Conservation (phyloP, 2,113 vertebrate genomes). For the Nettapus auritus region DNA sequence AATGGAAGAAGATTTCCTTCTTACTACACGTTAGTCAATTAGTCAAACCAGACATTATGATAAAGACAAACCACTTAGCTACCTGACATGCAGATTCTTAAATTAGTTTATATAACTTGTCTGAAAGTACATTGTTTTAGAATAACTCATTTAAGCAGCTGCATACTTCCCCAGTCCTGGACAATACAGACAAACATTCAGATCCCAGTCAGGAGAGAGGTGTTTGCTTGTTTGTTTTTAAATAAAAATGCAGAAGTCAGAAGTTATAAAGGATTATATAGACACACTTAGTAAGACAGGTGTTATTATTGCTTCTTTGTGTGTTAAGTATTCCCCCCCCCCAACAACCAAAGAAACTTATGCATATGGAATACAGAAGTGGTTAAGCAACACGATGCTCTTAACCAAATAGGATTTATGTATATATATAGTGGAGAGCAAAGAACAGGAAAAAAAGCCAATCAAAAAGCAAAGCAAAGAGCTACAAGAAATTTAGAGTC, state of each 20-base stretch:
- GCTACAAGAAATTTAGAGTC: not conserved
- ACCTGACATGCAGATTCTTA: not conserved
- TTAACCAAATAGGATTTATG: not conserved
- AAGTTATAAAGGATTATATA: not conserved
- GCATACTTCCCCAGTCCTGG: not conserved
- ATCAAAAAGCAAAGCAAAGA: not conserved
- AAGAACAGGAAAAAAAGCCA: not conserved
- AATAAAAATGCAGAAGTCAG: not conserved
- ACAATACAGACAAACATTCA: not conserved
- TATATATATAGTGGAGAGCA: not conserved
- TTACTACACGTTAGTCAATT: not conserved
- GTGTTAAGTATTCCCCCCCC: not conserved
- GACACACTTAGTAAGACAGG: not conserved
- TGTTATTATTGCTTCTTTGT: not conserved
- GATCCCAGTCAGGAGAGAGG: not conserved
- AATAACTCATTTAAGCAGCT: not conserved
- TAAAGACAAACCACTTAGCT: not conserved
- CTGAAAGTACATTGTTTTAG: not conserved
- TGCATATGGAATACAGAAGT: not conserved
- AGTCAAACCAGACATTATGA: not conserved
- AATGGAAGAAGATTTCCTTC: not conserved
- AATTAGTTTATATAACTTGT: not conserved
- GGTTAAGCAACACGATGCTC: not conserved
- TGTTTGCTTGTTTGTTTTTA: not conserved
- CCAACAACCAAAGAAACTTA: not conserved